Evolutionary conservation across 2,113 vertebrate genomes (phyloP).

Genomic region (Ia io): DNA sequence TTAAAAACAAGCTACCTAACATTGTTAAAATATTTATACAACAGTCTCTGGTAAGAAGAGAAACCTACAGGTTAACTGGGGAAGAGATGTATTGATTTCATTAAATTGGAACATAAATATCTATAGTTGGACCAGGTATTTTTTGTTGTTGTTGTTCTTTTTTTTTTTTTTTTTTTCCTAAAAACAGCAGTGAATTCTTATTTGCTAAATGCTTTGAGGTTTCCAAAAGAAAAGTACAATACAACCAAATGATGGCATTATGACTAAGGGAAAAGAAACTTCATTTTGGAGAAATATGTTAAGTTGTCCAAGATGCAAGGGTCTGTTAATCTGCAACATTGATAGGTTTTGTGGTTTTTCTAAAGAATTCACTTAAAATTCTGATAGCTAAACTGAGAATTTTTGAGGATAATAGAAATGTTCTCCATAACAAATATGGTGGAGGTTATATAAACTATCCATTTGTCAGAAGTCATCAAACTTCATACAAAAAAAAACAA

Average conservation of each 20-base stretch:
- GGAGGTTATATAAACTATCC: background rate
- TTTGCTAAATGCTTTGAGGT: constrained; percentile 21
- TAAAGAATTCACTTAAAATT: constrained; percentile 24
- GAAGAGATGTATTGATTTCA: background rate
- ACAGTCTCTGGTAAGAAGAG: background rate
- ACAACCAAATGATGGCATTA: background rate
- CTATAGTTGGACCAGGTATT: background rate
- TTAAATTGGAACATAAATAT: background rate
- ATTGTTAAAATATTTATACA: background rate
- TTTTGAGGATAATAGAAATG: background rate
- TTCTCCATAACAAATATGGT: background rate
- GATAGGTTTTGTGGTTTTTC: background rate
- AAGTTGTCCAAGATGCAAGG: background rate
- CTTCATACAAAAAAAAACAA: background rate
- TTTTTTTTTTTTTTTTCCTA: background rate
- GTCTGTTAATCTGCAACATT: background rate
- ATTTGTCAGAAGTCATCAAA: background rate
- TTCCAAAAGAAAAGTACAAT: background rate
- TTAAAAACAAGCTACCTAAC: background rate
- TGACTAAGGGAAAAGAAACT: background rate
- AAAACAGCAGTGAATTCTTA: background rate
- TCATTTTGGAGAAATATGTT: background rate
- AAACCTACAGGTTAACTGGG: background rate
- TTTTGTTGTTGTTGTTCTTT: background rate
- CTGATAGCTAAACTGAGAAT: background rate